Percentiles rank a stretch among this genome's conserved stretches.
phyloP scores from a whole-genome alignment of 2,113 vertebrate genomes.

The Cephalopholis sonnerati region DNA sequence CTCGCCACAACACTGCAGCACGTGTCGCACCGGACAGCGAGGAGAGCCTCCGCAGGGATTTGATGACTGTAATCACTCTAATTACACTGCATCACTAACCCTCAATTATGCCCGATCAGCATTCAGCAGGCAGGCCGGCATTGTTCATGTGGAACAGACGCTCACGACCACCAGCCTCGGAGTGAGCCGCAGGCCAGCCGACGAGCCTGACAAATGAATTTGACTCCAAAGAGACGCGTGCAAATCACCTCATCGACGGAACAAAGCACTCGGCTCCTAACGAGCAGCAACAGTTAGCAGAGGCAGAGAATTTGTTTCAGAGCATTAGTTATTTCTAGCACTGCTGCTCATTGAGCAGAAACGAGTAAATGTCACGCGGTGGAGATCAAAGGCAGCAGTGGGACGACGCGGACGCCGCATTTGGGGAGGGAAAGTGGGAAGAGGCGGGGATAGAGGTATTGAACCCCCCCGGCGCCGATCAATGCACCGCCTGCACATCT shows the following conservation, averaged over 20 bases:
- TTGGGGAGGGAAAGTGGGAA: slow-evolving; percentile 27
- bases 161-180: not conserved
- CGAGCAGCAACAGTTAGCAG: not conserved
- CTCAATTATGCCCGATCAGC: slow-evolving; percentile 59
- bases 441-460: slow-evolving; percentile 28
- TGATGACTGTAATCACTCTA: slow-evolving; percentile 58
- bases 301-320: not conserved
- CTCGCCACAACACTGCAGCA: not conserved
- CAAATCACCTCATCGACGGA: not conserved
- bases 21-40: not conserved
- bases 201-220: slow-evolving; percentile 3
- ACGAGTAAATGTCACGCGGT: slow-evolving; percentile 31
- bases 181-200: not conserved
- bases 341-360: slow-evolving; percentile 9
- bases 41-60: not conserved
- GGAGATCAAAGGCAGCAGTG: slow-evolving; percentile 40
- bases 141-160: not conserved
- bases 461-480: slow-evolving; percentile 26
- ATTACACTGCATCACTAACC: slow-evolving; percentile 50
- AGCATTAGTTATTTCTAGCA: slow-evolving; percentile 3
- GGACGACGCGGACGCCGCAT: slow-evolving; percentile 25
- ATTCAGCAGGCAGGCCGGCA: slow-evolving; percentile 28
- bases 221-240: not conserved
- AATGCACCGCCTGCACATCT: slow-evolving; percentile 58
- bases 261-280: not conserved